phyloP scores from a whole-genome alignment of 2,888 invertebrate genomes.

The Pristionchus mayeri region DNA sequence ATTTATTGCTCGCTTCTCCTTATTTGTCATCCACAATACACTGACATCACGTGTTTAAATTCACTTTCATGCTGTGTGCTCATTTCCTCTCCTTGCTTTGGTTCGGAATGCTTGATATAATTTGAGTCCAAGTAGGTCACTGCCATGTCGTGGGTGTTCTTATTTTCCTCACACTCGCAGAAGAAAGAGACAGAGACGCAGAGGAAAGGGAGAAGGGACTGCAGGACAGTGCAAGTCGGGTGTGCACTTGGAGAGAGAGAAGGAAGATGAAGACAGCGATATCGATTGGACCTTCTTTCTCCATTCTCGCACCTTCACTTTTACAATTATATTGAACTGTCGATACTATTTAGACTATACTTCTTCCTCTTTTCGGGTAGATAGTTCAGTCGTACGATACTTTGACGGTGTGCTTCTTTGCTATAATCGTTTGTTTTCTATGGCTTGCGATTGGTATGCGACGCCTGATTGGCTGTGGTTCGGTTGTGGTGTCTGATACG shows the following conservation, averaged over 20 bases:
- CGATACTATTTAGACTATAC: neutral
- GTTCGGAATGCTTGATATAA: neutral
- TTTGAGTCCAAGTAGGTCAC: neutral
- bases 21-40: neutral
- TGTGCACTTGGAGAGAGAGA: constrained; percentile 6
- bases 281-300: constrained; percentile 5
- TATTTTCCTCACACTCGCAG: neutral
- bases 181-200: constrained; percentile 11
- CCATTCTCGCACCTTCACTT: neutral
- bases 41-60: neutral
- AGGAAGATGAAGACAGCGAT: constrained; percentile 21
- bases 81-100: neutral
- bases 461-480: neutral
- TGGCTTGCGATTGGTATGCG: neutral
- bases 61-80: neutral
- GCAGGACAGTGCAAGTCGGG: constrained; percentile 29
- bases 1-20: neutral
- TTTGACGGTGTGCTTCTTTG: neutral
- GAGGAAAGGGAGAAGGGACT: constrained; percentile 36
- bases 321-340: neutral
- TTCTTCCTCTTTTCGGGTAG: neutral
- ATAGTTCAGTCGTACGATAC: too few species aligned
- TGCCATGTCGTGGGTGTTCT: neutral
- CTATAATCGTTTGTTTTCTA: neutral
- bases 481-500: neutral